Evolutionary conservation across 2,113 vertebrate species (phyloP).

Genomic region (Candoia aspera): DNA sequence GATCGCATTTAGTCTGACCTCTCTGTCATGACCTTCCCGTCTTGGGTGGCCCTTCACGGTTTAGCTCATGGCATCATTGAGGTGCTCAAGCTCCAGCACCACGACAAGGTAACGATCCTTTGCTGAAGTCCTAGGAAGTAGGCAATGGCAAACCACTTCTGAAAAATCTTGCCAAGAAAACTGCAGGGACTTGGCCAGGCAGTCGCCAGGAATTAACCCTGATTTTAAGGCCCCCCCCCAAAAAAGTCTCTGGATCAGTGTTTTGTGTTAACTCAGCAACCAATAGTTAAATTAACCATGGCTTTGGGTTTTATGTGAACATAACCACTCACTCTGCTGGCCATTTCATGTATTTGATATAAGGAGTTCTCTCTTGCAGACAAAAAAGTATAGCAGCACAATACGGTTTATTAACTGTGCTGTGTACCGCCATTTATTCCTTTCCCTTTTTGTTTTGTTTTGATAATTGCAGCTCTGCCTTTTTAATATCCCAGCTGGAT

Average conservation of each 20-base stretch:
- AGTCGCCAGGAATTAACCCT: neutral
- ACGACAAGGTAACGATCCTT: no score
- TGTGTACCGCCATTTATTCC: neutral
- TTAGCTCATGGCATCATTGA: no score
- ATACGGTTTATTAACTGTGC: neutral
- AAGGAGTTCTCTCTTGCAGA: neutral
- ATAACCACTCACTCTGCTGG: no score
- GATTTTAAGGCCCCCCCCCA: accelerated
- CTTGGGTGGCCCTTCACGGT: no score
- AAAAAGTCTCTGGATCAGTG: neutral
- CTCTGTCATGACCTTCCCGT: no score
- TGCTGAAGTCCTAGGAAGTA: neutral
- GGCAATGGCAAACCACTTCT: neutral
- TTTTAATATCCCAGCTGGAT: neutral
- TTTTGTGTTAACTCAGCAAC: neutral
- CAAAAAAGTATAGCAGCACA: neutral
- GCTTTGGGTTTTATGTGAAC: neutral
- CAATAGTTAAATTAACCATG: neutral
- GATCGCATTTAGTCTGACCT: no score
- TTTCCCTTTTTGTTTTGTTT: neutral
- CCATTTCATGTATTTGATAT: neutral
- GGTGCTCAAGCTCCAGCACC: no score
- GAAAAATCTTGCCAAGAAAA: neutral
- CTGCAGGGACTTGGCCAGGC: neutral
- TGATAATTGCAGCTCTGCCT: neutral